phyloP scores from a whole-genome alignment of 2,888 invertebrate species.

The Dolichomitus sp. region DNA sequence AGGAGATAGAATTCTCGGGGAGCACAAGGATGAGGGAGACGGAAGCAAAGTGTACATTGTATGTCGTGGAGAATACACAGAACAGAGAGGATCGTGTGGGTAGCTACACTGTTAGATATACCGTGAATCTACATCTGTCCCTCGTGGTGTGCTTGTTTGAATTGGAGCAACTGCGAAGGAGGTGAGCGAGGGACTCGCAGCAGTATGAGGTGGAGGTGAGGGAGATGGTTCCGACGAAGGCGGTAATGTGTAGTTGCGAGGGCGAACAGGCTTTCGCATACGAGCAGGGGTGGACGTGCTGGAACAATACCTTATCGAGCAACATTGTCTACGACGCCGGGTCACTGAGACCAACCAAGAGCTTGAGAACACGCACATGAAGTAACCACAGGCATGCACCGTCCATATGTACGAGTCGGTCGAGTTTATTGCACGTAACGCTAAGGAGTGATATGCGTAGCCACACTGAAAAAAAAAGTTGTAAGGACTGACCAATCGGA shows the following conservation, averaged over 20 bases:
- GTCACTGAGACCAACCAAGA: slow-evolving; percentile 41
- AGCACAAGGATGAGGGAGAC: slow-evolving; percentile 43
- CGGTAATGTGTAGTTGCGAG: slow-evolving; percentile 57
- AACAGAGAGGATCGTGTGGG: slow-evolving; percentile 12
- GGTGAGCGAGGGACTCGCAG: slow-evolving; percentile 39
- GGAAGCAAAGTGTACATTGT: slow-evolving; percentile 39
- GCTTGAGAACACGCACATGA: slow-evolving; percentile 5
- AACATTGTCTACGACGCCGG: slow-evolving; percentile 79
- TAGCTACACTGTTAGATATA: slow-evolving; percentile 26
- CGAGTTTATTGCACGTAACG: slow-evolving; percentile 9
- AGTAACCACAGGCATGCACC: slow-evolving; percentile 26
- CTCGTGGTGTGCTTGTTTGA: slow-evolving; percentile 1
- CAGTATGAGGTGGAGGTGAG: slow-evolving; percentile 20
- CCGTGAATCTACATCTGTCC: slow-evolving; percentile 39
- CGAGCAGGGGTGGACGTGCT: slow-evolving; percentile 72
- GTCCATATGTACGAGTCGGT: slow-evolving; percentile 30
- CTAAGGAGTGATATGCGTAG: neutral
- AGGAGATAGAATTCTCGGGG: slow-evolving; percentile 30
- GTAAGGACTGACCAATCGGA: too few relatives aligned
- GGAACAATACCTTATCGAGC: slow-evolving; percentile 85
- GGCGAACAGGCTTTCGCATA: slow-evolving; percentile 54
- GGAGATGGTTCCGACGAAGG: slow-evolving; percentile 49
- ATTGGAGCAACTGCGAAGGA: slow-evolving; percentile 38
- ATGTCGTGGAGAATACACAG: slow-evolving; percentile 27
- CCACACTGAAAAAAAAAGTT: neutral